Percentiles rank a stretch among this genome's conserved stretches.
phyloP scores from a whole-genome alignment of 2,113 vertebrate species.

The Nerophis ophidion region DNA sequence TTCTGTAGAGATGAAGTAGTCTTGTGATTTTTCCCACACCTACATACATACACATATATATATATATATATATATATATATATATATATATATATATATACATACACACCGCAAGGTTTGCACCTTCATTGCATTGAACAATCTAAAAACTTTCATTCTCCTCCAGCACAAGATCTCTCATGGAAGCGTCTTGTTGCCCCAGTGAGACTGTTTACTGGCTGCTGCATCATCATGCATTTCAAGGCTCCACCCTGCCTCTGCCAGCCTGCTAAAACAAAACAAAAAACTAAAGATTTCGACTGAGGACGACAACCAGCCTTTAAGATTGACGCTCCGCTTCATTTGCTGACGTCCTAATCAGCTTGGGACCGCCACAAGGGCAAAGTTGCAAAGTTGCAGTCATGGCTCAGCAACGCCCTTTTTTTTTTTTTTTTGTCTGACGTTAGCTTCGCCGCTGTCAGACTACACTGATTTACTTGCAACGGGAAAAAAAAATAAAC shows the following conservation, averaged over 20 bases:
- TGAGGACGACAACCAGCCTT: neutral
- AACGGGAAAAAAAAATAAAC: neutral
- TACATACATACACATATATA: too few relatives aligned
- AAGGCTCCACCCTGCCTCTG: neutral
- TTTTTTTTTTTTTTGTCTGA: slow-evolving; percentile 33
- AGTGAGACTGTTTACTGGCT: too few relatives aligned
- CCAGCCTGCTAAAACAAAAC: neutral
- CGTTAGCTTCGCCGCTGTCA: slow-evolving; percentile 59
- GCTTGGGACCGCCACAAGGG: slow-evolving; percentile 55
- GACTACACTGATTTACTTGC: neutral
- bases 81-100: too few relatives aligned
- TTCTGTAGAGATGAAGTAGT: too few relatives aligned
- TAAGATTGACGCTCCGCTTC: neutral
- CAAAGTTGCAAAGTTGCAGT: slow-evolving; percentile 57
- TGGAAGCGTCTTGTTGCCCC: too few relatives aligned
- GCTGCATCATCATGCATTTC: neutral
- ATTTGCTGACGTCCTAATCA: slow-evolving; percentile 40
- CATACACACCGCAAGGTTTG: too few relatives aligned
- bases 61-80: too few relatives aligned
- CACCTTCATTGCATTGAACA: neutral
- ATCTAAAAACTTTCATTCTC: neutral
- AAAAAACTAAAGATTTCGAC: neutral
- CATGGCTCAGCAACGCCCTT: slow-evolving; percentile 69
- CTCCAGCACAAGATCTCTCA: too few relatives aligned
- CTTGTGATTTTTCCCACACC: too few relatives aligned